phyloP scores from a whole-genome alignment of 2,113 vertebrate genomes.

The Onychostoma macrolepis region DNA sequence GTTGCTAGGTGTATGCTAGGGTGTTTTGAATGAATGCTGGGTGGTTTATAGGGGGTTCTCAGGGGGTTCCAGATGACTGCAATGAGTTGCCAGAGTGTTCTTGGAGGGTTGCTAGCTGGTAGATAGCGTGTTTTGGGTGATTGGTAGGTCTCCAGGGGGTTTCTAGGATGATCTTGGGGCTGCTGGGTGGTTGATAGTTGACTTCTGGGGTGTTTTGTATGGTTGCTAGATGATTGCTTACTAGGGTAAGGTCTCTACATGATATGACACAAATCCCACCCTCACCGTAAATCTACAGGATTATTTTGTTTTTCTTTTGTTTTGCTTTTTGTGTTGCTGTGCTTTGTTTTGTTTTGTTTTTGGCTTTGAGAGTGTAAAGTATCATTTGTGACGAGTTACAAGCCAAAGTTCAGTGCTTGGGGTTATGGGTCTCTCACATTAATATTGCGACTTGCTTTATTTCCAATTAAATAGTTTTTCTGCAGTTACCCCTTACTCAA shows the following conservation, averaged over 20 bases:
- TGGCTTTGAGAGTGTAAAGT: not conserved
- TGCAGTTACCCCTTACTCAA: conserved; percentile 4
- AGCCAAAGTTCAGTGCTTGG: not conserved
- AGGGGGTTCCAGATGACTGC: not conserved
- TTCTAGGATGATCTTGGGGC: not conserved
- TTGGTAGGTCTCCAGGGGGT: not conserved
- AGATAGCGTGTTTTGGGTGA: not conserved
- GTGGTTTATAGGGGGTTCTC: too few species aligned
- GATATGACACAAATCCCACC: not conserved
- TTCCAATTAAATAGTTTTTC: not conserved
- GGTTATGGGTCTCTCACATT: not conserved
- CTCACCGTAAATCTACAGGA: not conserved
- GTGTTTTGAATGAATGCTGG: not conserved
- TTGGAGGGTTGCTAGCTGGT: not conserved
- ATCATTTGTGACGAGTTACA: not conserved
- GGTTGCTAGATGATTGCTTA: not conserved
- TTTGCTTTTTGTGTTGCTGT: too few species aligned
- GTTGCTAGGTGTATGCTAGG: not conserved
- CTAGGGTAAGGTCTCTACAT: not conserved
- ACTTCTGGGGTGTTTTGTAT: too few species aligned
- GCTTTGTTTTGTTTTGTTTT: too few species aligned
- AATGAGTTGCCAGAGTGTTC: not conserved
- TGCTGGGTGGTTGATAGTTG: not conserved
- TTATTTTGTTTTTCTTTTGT: not conserved
- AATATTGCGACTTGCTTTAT: not conserved